These are phyloP conservation scores for Decapterus maruadsi DNA, from an alignment of 2,797 vertebrate genomes.

Conservation along the genomic window DNA sequence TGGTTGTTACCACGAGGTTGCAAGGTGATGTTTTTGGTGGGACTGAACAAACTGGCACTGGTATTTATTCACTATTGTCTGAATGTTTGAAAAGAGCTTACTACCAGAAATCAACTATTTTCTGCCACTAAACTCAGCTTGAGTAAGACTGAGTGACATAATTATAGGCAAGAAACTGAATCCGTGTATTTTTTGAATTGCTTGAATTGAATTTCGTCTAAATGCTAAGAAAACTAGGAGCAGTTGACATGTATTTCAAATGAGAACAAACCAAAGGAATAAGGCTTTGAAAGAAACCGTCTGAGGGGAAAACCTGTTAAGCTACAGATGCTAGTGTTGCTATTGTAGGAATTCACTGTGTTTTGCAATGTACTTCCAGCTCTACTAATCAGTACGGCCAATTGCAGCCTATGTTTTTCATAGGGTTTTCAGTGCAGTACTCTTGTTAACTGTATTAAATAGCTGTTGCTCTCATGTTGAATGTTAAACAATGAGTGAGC, in stretches of 20 bases:
- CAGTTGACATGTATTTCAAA: not conserved
- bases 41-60: not conserved
- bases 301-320: slow-evolving; percentile 1
- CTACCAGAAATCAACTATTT: not conserved
- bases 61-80: no score
- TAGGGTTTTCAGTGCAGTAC: slow-evolving; percentile 23
- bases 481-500: slow-evolving; percentile 42
- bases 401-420: slow-evolving; percentile 19
- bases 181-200: not conserved
- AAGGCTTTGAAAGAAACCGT: not conserved
- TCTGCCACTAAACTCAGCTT: not conserved
- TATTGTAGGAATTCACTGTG: not conserved
- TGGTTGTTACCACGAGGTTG: not conserved
- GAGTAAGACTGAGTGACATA: not conserved
- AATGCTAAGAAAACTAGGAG: not conserved
- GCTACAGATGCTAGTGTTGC: not conserved
- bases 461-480: slow-evolving; percentile 36
- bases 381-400: slow-evolving; percentile 43
- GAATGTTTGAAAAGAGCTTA: not conserved
- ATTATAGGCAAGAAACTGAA: not conserved
- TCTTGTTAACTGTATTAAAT: slow-evolving; percentile 51
- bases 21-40: not conserved
- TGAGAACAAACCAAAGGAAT: not conserved
- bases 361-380: slow-evolving; percentile 23
- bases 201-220: not conserved